Conservation (phyloP, 2,797 vertebrate species). For the Lemur catta region DNA sequence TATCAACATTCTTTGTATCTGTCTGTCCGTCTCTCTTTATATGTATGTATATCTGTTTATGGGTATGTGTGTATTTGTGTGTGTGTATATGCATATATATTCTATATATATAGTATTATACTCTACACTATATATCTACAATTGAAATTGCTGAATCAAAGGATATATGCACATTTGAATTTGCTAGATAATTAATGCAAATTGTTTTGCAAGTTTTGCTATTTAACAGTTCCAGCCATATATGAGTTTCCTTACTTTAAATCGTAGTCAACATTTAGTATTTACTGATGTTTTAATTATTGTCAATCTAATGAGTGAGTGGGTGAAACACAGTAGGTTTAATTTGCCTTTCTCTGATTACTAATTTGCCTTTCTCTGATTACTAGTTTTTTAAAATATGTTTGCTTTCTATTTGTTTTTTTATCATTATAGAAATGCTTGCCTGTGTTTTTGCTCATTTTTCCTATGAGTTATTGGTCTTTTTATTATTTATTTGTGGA, state of each 20-base stretch:
- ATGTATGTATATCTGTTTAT: background rate
- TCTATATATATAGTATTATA: background rate
- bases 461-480: background rate
- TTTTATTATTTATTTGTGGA: background rate
- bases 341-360: background rate
- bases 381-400: background rate
- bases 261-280: background rate
- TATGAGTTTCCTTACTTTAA: background rate
- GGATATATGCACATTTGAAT: background rate
- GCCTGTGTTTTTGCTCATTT: background rate
- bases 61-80: background rate
- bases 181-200: background rate
- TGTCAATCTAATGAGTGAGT: background rate
- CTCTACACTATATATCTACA: background rate
- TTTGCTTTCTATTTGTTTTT: background rate
- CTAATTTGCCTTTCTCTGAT: background rate
- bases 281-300: background rate
- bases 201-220: background rate
- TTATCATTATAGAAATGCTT: background rate
- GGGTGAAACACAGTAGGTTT: background rate
- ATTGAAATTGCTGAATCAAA: conserved; percentile 12
- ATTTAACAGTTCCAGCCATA: background rate
- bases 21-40: background rate
- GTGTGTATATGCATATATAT: background rate
- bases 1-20: background rate